These are phyloP conservation scores for Microplitis mediator DNA, from an alignment of 1,140 invertebrate genomes.

Conservation along the genomic window DNA sequence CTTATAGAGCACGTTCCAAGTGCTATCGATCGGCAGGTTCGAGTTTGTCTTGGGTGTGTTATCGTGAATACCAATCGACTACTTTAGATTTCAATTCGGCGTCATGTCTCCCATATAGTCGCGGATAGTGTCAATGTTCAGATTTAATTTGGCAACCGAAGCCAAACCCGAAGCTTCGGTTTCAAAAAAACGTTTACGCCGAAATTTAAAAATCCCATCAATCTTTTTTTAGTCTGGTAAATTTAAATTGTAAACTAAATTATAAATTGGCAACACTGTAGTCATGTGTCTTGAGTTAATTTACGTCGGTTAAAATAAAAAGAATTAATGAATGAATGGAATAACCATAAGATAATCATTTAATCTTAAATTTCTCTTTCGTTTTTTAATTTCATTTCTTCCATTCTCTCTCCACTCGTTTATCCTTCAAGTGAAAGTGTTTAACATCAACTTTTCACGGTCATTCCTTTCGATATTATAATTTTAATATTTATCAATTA, in stretches of 20 bases:
- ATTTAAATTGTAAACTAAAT: no score
- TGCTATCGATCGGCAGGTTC: slow-evolving; percentile 47
- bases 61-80: slow-evolving; percentile 46
- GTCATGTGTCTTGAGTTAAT: no score
- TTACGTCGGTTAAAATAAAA: neutral
- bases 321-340: neutral
- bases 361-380: neutral
- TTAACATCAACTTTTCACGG: slow-evolving; percentile 20
- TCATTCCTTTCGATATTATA: slow-evolving; percentile 6
- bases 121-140: slow-evolving; percentile 11
- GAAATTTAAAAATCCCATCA: no score
- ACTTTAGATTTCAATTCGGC: slow-evolving; percentile 47
- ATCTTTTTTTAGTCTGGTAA: no score
- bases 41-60: slow-evolving; percentile 38
- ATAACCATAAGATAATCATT: neutral
- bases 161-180: neutral
- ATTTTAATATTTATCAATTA: neutral
- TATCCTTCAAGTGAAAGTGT: slow-evolving; percentile 19
- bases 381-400: neutral
- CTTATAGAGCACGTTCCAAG: slow-evolving; percentile 24
- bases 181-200: neutral
- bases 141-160: neutral
- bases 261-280: no score
- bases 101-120: slow-evolving; percentile 3
- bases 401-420: neutral